These are phyloP conservation scores for Penaeus monodon DNA, from an alignment of 2,888 invertebrate genomes.

Conservation along the genomic window DNA sequence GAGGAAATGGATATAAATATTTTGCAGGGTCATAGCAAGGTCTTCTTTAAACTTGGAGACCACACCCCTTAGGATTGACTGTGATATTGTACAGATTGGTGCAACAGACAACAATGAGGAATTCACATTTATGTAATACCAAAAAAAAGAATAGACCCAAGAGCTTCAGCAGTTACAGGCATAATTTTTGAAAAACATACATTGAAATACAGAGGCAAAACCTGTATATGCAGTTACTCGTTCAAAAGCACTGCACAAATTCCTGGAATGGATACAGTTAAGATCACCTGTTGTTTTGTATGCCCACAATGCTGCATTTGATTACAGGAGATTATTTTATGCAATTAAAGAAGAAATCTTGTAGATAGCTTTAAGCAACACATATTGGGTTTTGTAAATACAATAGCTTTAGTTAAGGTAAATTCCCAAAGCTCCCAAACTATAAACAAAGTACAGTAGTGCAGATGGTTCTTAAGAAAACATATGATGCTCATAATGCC, in stretches of 20 bases:
- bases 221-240: background rate
- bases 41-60: conserved; percentile 18
- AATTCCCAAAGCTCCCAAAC: background rate
- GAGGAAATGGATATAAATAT: too few species aligned
- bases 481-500: conserved; percentile 2
- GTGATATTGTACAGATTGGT: conserved; percentile 13
- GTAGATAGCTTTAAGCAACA: conserved; percentile 5
- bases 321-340: background rate
- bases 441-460: conserved; percentile 6
- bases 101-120: background rate
- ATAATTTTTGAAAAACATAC: background rate
- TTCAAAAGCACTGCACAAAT: background rate
- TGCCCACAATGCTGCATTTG: conserved; percentile 13
- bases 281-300: conserved; percentile 12
- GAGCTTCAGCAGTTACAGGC: background rate
- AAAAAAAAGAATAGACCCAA: background rate
- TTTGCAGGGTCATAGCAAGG: background rate
- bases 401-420: background rate
- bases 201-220: background rate
- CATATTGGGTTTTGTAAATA: conserved; percentile 22
- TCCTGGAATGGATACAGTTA: conserved; percentile 1
- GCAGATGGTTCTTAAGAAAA: background rate
- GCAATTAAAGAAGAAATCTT: conserved; percentile 5
- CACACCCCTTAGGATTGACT: background rate
- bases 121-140: conserved; percentile 3